A percentile compares a stretch with the other conserved stretches of the same genome.
Evolutionary conservation across 2,797 vertebrate genomes (phyloP).

Genomic region (Sternarchorhynchus goeldii): DNA sequence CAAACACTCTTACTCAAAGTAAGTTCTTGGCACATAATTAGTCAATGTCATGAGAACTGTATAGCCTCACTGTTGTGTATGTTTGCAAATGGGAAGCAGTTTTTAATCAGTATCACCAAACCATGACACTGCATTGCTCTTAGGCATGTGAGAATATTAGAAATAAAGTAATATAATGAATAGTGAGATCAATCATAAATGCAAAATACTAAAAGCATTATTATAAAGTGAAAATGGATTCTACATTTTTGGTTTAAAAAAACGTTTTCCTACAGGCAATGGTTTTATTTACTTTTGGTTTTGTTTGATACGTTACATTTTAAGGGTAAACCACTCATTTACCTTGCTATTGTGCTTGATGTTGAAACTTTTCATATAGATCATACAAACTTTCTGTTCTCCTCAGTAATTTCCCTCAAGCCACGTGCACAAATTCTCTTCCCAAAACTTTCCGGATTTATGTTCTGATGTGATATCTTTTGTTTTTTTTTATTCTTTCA

Average conservation of each 20-base stretch:
- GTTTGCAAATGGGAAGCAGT: conserved; percentile 4
- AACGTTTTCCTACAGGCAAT: no score
- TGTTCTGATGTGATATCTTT: neutral
- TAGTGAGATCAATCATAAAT: neutral
- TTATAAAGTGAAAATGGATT: neutral
- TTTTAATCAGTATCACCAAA: conserved; percentile 16
- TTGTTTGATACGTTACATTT: no score
- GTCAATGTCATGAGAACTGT: conserved; percentile 54
- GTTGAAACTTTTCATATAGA: neutral
- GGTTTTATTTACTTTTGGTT: no score
- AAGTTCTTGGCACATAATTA: conserved; percentile 45
- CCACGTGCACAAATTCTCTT: conserved; percentile 44
- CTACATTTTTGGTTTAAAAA: neutral
- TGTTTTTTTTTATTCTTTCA: conserved; percentile 2
- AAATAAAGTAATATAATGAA: neutral
- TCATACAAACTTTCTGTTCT: conserved; percentile 44
- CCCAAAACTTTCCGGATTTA: conserved; percentile 15
- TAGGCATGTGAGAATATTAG: neutral
- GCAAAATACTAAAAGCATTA: neutral
- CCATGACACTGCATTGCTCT: neutral
- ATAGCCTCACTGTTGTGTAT: conserved; percentile 42
- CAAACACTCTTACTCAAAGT: conserved; percentile 60
- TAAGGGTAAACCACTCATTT: neutral
- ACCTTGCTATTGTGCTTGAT: conserved; percentile 8
- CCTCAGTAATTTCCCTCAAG: conserved; percentile 41